Conservation (phyloP, 2,888 invertebrate genomes). For the Drosophila ezoana region DNA sequence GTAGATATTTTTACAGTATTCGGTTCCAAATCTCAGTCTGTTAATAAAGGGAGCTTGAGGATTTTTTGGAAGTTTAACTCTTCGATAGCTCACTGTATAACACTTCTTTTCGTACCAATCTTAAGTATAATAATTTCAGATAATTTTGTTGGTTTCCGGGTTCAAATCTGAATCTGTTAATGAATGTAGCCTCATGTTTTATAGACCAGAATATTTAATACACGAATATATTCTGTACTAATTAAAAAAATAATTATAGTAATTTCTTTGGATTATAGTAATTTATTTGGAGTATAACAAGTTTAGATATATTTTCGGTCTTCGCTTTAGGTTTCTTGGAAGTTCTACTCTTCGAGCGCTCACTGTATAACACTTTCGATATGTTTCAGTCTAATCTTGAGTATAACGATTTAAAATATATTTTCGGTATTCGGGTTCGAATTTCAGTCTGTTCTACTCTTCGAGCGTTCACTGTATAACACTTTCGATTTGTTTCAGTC, state of each 20-base stretch:
- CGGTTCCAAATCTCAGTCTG: neutral
- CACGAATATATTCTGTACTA: no score
- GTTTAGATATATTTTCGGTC: neutral
- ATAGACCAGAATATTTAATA: no score
- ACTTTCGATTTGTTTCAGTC: neutral
- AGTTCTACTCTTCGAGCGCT: no score
- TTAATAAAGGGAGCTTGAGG: no score
- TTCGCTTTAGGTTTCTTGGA: no score
- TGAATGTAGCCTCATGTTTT: no score
- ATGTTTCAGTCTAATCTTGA: neutral
- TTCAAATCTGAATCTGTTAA: no score
- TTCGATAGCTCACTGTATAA: neutral
- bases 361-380: conserved; percentile 11
- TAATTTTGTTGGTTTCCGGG: no score
- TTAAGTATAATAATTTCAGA: neutral
- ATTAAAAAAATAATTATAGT: no score
- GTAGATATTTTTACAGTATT: neutral
- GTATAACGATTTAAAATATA: neutral
- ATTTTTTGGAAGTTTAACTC: neutral
- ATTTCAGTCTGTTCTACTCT: no score
- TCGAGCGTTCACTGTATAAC: no score
- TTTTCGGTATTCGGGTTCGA: neutral
- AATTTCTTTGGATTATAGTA: no score
- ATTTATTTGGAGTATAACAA: neutral
- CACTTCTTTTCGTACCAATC: conserved; percentile 2